Evolutionary conservation across 2,888 invertebrate genomes (phyloP).

Genomic region (Cataglyphis rosenhaueri): DNA sequence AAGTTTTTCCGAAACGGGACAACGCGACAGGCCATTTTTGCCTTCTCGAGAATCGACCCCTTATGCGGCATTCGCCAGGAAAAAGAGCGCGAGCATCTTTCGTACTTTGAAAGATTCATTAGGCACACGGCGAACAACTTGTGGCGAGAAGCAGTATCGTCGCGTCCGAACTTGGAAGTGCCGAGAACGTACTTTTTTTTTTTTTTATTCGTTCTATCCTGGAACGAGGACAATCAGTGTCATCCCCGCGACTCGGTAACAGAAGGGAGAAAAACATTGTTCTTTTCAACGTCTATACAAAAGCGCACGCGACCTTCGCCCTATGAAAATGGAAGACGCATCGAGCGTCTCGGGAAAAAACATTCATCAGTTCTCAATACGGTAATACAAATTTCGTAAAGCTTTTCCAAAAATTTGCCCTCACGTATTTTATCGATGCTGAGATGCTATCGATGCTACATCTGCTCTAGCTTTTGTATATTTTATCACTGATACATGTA

Average conservation of each 20-base stretch:
- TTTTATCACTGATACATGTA: conserved; percentile 1
- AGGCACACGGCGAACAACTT: conserved; percentile 56
- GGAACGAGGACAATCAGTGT: conserved; percentile 44
- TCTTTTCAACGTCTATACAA: neutral
- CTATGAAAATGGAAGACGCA: conserved; percentile 14
- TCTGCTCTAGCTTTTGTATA: conserved; percentile 22
- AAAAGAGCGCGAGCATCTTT: conserved; percentile 42
- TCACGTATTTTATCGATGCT: no score
- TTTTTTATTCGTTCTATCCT: conserved; percentile 1
- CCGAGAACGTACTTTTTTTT: conserved; percentile 21
- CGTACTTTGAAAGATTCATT: conserved; percentile 59
- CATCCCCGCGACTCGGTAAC: neutral
- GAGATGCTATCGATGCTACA: no score
- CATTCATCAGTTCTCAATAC: neutral
- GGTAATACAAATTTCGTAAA: conserved; percentile 17
- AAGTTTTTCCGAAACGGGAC: conserved; percentile 75
- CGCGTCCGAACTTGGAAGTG: conserved; percentile 55
- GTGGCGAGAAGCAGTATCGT: conserved; percentile 33
- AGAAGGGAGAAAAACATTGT: conserved; percentile 5
- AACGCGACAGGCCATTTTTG: conserved; percentile 74
- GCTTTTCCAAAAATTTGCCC: neutral
- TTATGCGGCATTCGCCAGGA: conserved; percentile 36
- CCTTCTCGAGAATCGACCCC: conserved; percentile 37
- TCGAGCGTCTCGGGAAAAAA: neutral
- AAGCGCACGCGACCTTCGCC: neutral